phyloP scores from a whole-genome alignment of 2,113 vertebrate species.

The Leptobrachium ailaonicum region DNA sequence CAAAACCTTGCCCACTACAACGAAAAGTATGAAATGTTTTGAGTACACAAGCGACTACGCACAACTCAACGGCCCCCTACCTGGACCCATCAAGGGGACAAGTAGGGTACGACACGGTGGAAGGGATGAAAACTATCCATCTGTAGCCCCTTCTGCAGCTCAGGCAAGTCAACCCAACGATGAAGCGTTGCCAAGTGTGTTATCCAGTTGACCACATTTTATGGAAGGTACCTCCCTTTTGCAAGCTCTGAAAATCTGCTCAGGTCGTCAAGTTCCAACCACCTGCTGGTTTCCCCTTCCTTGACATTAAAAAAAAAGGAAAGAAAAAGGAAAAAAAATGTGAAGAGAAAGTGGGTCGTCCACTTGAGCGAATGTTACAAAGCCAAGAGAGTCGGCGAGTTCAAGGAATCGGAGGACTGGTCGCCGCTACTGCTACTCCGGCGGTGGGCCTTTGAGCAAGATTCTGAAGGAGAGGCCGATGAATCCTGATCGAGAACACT shows the following conservation, averaged over 20 bases:
- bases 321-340: no score
- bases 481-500: constrained; percentile 94
- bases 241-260: neutral
- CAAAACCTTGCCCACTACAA: constrained; percentile 14
- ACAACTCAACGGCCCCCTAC: constrained; percentile 5
- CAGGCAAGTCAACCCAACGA: constrained; percentile 4
- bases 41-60: constrained; percentile 10
- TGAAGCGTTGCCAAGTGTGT: constrained; percentile 4
- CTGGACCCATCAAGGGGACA: neutral
- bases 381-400: constrained; percentile 95
- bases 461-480: constrained; percentile 91
- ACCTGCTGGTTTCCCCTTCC: constrained; percentile 5
- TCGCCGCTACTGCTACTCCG: constrained; percentile 98
- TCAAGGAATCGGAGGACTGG: constrained; percentile 98
- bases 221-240: neutral
- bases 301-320: constrained; percentile 2
- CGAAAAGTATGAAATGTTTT: constrained; percentile 40
- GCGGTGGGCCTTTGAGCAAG: constrained; percentile 97
- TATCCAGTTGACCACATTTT: constrained; percentile 28
- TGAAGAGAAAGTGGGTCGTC: neutral
- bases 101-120: neutral
- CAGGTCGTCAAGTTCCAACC: constrained; percentile 1
- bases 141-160: constrained; percentile 12
- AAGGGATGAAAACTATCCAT: constrained; percentile 13
- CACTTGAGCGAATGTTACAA: constrained; percentile 73